Evolutionary conservation across 64 coral and sea anemone genomes (phyloP), one percentile per base, ranked within the genome.

Genomic region (Stichodactyla mertensii): DNA sequence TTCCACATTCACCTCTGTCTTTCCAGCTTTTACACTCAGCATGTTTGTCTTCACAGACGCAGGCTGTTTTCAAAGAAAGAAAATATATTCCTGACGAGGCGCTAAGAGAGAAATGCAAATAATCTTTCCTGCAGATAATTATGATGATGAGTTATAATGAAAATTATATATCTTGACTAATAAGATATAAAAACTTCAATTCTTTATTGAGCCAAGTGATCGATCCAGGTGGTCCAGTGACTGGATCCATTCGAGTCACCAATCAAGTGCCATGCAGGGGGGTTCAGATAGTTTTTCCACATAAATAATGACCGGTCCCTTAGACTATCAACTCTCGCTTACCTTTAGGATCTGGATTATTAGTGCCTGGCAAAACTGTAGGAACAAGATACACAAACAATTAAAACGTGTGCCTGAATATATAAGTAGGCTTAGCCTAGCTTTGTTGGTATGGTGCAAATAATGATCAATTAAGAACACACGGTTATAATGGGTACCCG

Each of bases 281-380:
- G 36, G 36, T 45, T 45, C 36, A 45, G 36, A 45, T 45, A 45
- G 3, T 45, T 45, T 45, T 45, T 45, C 36, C 36, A 45, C 8
- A 15, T 58, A 58, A 58, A 11, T 15, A 15, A 11, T 58, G 0
- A 58, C 9, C 16, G 13, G 69, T 10, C 12, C 4, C 1, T 70
- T 31, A 31, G 4, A 24, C 8, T 31, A 74, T 27, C 2, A 31
- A 31, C 10, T 70, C 24, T 31, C 16, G 88, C 92, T 88, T 64
- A 94, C 92, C 83, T 18, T 82, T 84, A 54, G 92, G 92, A 53
- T 94, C 92, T 14, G 92, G 92, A 80, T 90, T 94, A 57, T 82
- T 86, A 52, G 52, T 91, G 45, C 92, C 92, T 45, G 92, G 92
- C 23, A 77, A 51, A 59, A 94, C 92, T 94, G 85, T 57, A 87